Base-by-base conservation (phyloP, 1,140 invertebrate genomes). In the Hetaerina americana region DNA sequence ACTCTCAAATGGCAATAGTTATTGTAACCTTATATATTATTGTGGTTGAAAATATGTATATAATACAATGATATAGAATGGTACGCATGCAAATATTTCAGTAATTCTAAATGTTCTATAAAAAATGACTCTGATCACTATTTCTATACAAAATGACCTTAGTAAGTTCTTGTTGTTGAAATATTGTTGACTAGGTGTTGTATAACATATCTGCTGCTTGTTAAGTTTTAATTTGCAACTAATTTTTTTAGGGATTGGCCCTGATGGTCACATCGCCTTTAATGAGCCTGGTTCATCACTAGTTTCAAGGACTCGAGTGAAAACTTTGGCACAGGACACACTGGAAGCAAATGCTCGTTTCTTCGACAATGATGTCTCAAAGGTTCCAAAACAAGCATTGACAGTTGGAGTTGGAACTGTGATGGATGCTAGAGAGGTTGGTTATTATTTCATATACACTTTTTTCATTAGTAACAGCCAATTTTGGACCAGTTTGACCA, bases 181-280 rank as follows among this genome's bases (percentile, higher is more conserved):
- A 12, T 10, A 12, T n/a, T n/a, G n/a, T n/a, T n/a, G n/a, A n/a
- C n/a, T n/a, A n/a, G n/a, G n/a, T n/a, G n/a, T n/a, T 40, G 31
- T 5, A 40, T 40, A 57, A 57, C 40, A 57, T 57, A 5, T 27
- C 25, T 70, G 15, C n/a, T 5, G 40, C 5, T 0, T 27, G 22
- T 68, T 0, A n/a, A n/a, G n/a, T n/a, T 27, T 57, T 72, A 10
- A 10, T 31, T 57, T 3, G 25, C 22, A 68, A 72, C 71, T 26
- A 73, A 68, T 76, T n/a, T 73, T 76, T 78, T 26, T 74, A 92
- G 92, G 95, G 67, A 97, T 98, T 81, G 96, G 96, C 10, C 94
- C 95, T n/a, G 97, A 99, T 85, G 97, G 97, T 10, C 97, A 99
- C 81, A 97, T 99, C 80, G 97, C 97, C 8, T 99, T 99, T 81